These are phyloP conservation scores for Rallus crepitans DNA, from an alignment of 2,797 vertebrate species.

Conservation along the genomic window DNA sequence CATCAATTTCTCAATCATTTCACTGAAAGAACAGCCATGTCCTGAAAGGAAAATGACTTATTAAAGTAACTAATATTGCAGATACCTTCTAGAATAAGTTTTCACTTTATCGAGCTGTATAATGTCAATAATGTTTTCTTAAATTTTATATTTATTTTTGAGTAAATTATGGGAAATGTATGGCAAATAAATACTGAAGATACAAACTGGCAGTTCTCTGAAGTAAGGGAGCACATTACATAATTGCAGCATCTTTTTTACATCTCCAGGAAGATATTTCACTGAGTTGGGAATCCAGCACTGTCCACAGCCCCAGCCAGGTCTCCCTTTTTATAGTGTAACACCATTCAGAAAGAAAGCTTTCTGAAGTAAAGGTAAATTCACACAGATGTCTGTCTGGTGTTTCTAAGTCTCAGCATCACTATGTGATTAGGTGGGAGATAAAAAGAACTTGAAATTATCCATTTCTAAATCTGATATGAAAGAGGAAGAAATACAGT, in stretches of 20 bases:
- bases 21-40: background rate
- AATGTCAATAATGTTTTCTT: background rate
- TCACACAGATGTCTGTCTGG: background rate
- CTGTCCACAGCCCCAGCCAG: background rate
- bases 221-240: background rate
- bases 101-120: background rate
- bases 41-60: background rate
- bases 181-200: background rate
- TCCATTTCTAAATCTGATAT: background rate
- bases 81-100: background rate
- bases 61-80: background rate
- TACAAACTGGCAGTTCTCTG: background rate
- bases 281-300: background rate
- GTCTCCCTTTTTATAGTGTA: background rate
- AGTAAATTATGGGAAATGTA: background rate
- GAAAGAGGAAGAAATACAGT: background rate
- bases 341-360: background rate
- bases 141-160: slow-evolving; percentile 1
- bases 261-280: background rate
- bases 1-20: background rate
- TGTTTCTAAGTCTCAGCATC: background rate
- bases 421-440: background rate
- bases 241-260: background rate
- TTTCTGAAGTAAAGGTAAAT: background rate
- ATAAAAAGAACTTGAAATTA: background rate